A percentile compares a stretch with the other conserved stretches of the same genome.
Evolutionary conservation across 1,140 invertebrate species (phyloP).

Genomic region (Zaprionus camerounensis): DNA sequence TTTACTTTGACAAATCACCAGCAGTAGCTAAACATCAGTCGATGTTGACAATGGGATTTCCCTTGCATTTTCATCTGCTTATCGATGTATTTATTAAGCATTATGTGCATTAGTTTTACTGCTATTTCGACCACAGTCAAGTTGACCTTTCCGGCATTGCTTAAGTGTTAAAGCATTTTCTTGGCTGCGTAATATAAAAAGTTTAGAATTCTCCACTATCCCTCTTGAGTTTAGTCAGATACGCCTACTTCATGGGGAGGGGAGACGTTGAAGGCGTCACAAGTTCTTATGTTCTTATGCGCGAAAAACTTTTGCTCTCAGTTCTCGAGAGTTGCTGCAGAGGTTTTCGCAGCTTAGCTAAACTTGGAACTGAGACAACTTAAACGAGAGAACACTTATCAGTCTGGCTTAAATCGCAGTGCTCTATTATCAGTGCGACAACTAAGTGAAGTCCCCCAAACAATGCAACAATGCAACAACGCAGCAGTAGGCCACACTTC

Average conservation of each 20-base stretch:
- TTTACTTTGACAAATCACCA: constrained; percentile 44
- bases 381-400: constrained; percentile 27
- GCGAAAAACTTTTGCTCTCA: constrained; percentile 35
- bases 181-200: constrained; percentile 39
- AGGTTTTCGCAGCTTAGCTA: constrained; percentile 44
- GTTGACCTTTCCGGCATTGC: constrained; percentile 6
- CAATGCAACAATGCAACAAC: constrained; percentile 29
- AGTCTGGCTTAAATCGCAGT: constrained; percentile 45
- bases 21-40: constrained; percentile 35
- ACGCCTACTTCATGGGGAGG: constrained; percentile 19
- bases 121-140: not conserved
- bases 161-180: constrained; percentile 61
- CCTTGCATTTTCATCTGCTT: not conserved
- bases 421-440: constrained; percentile 57
- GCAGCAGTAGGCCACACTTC: constrained; percentile 8
- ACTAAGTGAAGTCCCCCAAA: not conserved
- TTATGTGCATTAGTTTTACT: not conserved
- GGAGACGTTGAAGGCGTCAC: not conserved
- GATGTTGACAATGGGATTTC: no score
- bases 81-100: not conserved
- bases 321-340: constrained; percentile 6
- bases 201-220: constrained; percentile 16
- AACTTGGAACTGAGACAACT: constrained; percentile 24
- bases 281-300: constrained; percentile 43
- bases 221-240: constrained; percentile 9